These are phyloP conservation scores for Megamerina dolium DNA, from an alignment of 2,888 invertebrate species.

Conservation along the genomic window DNA sequence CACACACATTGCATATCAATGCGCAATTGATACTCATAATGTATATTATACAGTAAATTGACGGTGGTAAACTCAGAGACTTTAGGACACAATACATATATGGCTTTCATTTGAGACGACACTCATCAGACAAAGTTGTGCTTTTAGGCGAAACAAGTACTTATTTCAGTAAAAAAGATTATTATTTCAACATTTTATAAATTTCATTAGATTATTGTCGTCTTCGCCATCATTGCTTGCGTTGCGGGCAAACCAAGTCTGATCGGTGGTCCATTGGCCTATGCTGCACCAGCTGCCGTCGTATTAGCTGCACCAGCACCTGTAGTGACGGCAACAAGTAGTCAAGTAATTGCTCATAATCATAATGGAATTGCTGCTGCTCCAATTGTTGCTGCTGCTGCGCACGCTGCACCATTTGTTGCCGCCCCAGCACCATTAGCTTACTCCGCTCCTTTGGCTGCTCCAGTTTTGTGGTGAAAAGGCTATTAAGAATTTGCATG, in stretches of 20 bases:
- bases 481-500: not conserved
- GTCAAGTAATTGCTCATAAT: conserved; percentile 20
- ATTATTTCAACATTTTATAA: too few species aligned
- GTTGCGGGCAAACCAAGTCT: not conserved
- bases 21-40: too few species aligned
- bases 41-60: too few species aligned
- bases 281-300: conserved; percentile 15
- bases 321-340: conserved; percentile 18
- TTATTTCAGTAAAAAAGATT: too few species aligned
- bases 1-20: too few species aligned
- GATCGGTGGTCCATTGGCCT: not conserved
- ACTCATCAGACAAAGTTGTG: too few species aligned
- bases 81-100: too few species aligned
- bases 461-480: conserved; percentile 6
- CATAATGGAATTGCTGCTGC: conserved; percentile 22
- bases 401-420: conserved; percentile 12
- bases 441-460: conserved; percentile 13
- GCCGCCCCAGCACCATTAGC: conserved; percentile 7
- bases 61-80: too few species aligned
- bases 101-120: too few species aligned
- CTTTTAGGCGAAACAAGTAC: too few species aligned
- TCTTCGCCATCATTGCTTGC: conserved; percentile 12
- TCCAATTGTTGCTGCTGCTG: conserved; percentile 17
- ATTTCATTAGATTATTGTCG: conserved; percentile 4
- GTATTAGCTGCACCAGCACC: conserved; percentile 20